Percentiles rank a stretch among this genome's conserved stretches.
phyloP scores from a whole-genome alignment of 2,888 invertebrate genomes.

The Synanthedon myopaeformis region DNA sequence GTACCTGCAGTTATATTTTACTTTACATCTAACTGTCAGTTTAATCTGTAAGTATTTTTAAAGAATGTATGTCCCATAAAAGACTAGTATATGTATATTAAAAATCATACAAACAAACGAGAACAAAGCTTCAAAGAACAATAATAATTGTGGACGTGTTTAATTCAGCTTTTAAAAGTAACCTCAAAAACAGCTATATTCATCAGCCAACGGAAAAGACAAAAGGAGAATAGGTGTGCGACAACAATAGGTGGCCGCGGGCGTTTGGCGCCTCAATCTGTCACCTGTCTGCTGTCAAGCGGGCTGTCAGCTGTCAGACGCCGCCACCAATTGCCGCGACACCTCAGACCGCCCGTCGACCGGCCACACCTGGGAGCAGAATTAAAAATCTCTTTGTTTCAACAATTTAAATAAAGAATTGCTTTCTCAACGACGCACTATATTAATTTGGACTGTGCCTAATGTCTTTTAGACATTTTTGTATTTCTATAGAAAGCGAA shows the following conservation, averaged over 20 bases:
- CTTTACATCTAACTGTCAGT: too few species aligned
- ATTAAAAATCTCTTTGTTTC: constrained; percentile 1
- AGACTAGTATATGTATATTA: too few species aligned
- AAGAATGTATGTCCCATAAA: too few species aligned
- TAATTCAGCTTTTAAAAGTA: too few species aligned
- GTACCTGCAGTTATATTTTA: too few species aligned
- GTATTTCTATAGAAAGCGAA: too few species aligned
- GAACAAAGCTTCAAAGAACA: too few species aligned
- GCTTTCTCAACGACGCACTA: neutral
- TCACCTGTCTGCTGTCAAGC: constrained; percentile 29
- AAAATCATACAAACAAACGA: too few species aligned
- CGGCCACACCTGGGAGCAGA: neutral
- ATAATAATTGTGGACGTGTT: too few species aligned
- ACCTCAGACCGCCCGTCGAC: constrained; percentile 14
- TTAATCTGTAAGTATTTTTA: too few species aligned
- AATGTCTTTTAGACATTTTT: too few species aligned
- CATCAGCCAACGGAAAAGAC: neutral
- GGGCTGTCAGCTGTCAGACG: constrained; percentile 37
- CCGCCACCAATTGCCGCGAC: constrained; percentile 16
- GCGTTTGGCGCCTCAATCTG: constrained; percentile 53
- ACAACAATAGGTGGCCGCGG: constrained; percentile 27
- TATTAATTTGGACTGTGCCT: neutral
- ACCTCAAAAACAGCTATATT: too few species aligned
- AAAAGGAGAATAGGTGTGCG: constrained; percentile 31
- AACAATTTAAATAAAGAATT: neutral